phyloP scores from a whole-genome alignment of 2,888 invertebrate species.

The Cheilosia variabilis region DNA sequence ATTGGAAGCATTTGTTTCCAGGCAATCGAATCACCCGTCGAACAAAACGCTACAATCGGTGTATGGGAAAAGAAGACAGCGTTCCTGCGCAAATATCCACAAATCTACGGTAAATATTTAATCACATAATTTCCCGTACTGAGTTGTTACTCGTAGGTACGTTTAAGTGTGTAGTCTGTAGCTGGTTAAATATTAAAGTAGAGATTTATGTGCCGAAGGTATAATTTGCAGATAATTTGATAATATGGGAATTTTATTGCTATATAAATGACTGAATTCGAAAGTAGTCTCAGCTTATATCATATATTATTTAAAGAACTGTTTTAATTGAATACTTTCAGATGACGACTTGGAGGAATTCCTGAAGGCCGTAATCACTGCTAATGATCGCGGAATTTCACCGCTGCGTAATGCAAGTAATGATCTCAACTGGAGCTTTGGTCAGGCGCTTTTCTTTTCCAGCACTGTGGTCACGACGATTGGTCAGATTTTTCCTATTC shows the following conservation, averaged over 20 bases:
- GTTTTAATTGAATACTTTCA: slow-evolving; percentile 60
- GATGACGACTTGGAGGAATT: slow-evolving; percentile 90
- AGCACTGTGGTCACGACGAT: slow-evolving; percentile 95
- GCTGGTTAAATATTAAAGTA: not conserved
- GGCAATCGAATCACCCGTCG: slow-evolving; percentile 87
- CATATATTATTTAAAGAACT: not conserved
- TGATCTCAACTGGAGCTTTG: slow-evolving; percentile 95
- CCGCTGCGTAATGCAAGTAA: slow-evolving; percentile 90
- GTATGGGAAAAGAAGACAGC: slow-evolving; percentile 85
- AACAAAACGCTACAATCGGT: slow-evolving; percentile 85
- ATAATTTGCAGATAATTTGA: not conserved
- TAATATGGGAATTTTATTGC: not conserved
- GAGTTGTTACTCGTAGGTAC: not conserved
- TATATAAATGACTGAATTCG: not conserved
- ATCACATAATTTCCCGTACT: not conserved
- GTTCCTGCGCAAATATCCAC: slow-evolving; percentile 86
- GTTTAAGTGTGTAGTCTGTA: not conserved
- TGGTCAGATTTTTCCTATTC: slow-evolving; percentile 84
- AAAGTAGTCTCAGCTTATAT: not conserved
- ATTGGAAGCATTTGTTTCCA: slow-evolving; percentile 89
- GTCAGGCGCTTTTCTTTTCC: slow-evolving; percentile 94
- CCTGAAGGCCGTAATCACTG: slow-evolving; percentile 88
- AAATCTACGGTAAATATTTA: slow-evolving; percentile 86
- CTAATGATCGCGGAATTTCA: slow-evolving; percentile 91
- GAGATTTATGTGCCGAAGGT: not conserved